Evolutionary conservation across 2,888 invertebrate species (phyloP).

Genomic region (Melieria picta): DNA sequence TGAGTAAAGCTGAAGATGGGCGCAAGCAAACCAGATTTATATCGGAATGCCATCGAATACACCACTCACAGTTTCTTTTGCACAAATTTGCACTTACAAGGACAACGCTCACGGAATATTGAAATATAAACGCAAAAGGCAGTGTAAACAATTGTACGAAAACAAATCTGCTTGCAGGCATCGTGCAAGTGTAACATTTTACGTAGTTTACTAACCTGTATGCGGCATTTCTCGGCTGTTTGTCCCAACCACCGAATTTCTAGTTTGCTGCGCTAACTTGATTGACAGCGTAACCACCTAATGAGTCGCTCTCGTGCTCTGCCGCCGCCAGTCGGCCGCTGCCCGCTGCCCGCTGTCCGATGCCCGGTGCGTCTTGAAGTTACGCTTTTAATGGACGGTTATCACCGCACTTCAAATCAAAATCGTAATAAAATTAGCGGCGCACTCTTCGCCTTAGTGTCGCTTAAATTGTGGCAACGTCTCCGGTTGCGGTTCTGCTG

Average conservation of each 20-base stretch:
- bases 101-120: too few species aligned
- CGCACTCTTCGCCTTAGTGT: not conserved
- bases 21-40: too few species aligned
- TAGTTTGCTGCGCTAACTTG: not conserved
- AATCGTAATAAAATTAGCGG: constrained; percentile 34
- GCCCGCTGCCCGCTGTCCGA: not conserved
- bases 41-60: too few species aligned
- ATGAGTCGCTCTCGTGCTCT: constrained; percentile 8
- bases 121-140: too few species aligned
- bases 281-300: constrained; percentile 35
- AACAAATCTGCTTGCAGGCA: too few species aligned
- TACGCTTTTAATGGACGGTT: constrained; percentile 38
- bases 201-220: constrained; percentile 26
- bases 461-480: too few species aligned
- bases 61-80: too few species aligned
- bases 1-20: too few species aligned
- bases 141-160: too few species aligned
- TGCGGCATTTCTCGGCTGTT: constrained; percentile 31
- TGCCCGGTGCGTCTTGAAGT: not conserved
- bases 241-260: constrained; percentile 21
- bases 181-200: too few species aligned
- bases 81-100: too few species aligned
- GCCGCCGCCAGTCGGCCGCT: not conserved
- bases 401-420: constrained; percentile 39
- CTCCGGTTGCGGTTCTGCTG: too few species aligned